phyloP scores from a whole-genome alignment of 2,113 vertebrate species.

The Tragelaphus scriptus region DNA sequence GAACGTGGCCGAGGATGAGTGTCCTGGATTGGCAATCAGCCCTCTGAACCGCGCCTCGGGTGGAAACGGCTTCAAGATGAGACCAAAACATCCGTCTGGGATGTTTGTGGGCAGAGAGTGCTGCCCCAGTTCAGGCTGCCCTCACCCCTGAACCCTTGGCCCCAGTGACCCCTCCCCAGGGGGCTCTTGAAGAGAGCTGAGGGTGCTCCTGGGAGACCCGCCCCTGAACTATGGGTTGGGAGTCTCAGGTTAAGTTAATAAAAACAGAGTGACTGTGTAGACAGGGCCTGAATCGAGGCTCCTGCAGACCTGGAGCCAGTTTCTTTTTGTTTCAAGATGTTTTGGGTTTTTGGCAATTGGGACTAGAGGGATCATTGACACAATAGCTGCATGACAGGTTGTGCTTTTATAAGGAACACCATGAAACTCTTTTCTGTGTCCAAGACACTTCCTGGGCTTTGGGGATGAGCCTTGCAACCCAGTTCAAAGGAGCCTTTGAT shows the following conservation, averaged over 20 bases:
- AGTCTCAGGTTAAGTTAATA: background rate
- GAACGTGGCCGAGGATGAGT: background rate
- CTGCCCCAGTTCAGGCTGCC: background rate
- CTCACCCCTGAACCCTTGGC: fast-evolving
- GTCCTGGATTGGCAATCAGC: background rate
- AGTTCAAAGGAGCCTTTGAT: conserved; percentile 25
- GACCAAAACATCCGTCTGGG: conserved; percentile 1
- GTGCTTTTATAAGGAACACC: conserved; percentile 41
- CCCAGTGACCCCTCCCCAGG: background rate
- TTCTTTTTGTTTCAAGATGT: background rate
- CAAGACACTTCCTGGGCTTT: conserved; percentile 1
- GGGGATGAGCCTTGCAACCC: background rate
- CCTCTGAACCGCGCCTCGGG: background rate
- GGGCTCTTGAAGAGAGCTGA: background rate
- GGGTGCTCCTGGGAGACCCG: background rate
- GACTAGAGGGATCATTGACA: background rate
- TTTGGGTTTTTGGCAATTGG: background rate
- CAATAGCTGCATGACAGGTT: conserved; percentile 3
- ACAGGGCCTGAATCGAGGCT: fast-evolving
- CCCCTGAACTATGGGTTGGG: background rate
- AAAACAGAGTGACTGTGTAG: background rate
- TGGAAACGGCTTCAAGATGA: background rate
- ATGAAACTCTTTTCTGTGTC: background rate
- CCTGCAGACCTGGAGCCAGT: background rate
- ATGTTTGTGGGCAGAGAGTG: background rate